These are phyloP conservation scores for Phoxinus phoxinus DNA, from an alignment of 2,113 vertebrate species.

Conservation along the genomic window DNA sequence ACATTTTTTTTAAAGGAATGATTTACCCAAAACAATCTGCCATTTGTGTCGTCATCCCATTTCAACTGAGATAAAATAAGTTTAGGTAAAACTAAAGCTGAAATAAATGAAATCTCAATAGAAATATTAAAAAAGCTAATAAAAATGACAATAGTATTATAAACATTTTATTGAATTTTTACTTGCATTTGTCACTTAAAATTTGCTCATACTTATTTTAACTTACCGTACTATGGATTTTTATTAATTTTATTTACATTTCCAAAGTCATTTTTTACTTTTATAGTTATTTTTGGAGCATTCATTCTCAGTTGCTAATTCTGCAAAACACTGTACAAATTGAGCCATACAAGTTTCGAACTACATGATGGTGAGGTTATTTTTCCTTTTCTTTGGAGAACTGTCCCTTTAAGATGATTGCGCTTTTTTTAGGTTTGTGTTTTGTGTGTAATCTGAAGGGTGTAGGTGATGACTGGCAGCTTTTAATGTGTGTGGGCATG, in stretches of 20 bases:
- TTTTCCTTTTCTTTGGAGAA: not conserved
- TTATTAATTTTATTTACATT: not conserved
- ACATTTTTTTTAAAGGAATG: not conserved
- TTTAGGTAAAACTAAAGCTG: not conserved
- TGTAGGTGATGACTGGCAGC: not conserved
- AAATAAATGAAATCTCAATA: not conserved
- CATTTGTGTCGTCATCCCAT: not conserved
- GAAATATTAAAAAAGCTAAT: not conserved
- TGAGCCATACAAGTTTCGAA: not conserved
- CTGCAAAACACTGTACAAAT: not conserved
- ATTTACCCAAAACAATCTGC: not conserved
- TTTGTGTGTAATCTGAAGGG: not conserved
- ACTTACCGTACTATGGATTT: not conserved
- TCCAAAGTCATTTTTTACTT: not conserved
- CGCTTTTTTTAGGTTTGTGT: not conserved
- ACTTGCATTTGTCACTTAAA: not conserved
- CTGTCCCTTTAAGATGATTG: not conserved
- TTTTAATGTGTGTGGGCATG: slow-evolving; percentile 37
- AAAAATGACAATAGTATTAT: not conserved
- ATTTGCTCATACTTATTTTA: not conserved
- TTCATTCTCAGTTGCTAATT: not conserved
- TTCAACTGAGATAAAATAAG: not conserved
- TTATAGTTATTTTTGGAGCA: not conserved
- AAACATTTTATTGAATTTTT: not conserved
- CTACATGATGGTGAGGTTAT: not conserved